Evolutionary conservation across 2,888 invertebrate species (phyloP).

Genomic region (Cyrtodaria siliqua): DNA sequence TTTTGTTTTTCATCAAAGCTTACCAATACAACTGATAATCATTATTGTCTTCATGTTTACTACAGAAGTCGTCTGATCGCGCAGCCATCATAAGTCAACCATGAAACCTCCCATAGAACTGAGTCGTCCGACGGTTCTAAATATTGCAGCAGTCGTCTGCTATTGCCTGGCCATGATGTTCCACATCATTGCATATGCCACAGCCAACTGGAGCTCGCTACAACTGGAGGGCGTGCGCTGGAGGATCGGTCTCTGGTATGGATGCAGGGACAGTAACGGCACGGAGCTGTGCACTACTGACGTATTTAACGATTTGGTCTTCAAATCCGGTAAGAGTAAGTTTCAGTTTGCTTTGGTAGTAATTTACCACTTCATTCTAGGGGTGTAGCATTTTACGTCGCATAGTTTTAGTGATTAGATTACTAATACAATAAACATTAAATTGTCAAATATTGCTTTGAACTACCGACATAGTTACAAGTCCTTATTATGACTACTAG

Average conservation of each 20-base stretch:
- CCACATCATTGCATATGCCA: conserved; percentile 62
- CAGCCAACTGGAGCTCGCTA: conserved; percentile 58
- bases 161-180: conserved; percentile 61
- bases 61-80: too few species aligned
- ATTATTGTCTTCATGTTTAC: too few species aligned
- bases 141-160: conserved; percentile 50
- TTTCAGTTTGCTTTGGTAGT: too few species aligned
- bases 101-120: conserved; percentile 57
- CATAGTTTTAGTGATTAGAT: too few species aligned
- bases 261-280: conserved; percentile 38
- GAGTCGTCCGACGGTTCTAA: conserved; percentile 51
- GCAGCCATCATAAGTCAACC: not conserved
- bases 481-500: too few species aligned
- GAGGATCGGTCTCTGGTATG: conserved; percentile 55
- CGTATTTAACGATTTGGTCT: conserved; percentile 49
- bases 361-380: too few species aligned
- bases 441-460: too few species aligned
- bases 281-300: conserved; percentile 46
- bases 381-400: too few species aligned
- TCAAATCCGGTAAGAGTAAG: conserved; percentile 61
- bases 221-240: conserved; percentile 38
- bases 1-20: too few species aligned
- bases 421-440: too few species aligned
- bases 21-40: too few species aligned
- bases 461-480: too few species aligned